These are phyloP conservation scores for Zophobas atratus DNA, from an alignment of 1,140 invertebrate genomes.

Conservation along the genomic window DNA sequence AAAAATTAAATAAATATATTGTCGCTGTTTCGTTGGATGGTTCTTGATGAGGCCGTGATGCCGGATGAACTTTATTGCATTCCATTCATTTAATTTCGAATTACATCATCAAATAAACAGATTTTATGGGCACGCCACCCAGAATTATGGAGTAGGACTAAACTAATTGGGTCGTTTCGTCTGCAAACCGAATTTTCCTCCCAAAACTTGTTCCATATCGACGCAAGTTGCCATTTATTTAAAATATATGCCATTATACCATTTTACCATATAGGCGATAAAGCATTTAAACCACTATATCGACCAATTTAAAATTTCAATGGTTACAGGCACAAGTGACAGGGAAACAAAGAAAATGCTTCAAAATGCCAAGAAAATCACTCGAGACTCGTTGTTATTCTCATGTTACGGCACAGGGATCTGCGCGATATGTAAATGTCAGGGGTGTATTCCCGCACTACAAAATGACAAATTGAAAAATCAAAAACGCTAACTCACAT, in stretches of 20 bases:
- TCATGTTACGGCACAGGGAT: constrained; percentile 20
- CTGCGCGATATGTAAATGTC: constrained; percentile 43
- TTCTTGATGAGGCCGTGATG: constrained; percentile 37
- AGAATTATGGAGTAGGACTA: constrained; percentile 24
- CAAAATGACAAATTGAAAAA: constrained; percentile 16
- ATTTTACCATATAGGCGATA: neutral
- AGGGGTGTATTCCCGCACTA: neutral
- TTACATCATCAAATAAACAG: constrained; percentile 36
- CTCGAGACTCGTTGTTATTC: constrained; percentile 46
- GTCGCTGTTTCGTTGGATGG: constrained; percentile 30
- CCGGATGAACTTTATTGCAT: constrained; percentile 38
- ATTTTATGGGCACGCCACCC: constrained; percentile 25
- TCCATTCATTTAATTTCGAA: constrained; percentile 41
- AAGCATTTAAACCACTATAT: neutral
- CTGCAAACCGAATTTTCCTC: constrained; percentile 8
- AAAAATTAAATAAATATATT: constrained; percentile 59
- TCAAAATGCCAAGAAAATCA: constrained; percentile 42
- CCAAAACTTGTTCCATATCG: neutral
- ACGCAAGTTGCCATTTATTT: neutral
- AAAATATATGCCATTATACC: neutral
- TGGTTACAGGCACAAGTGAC: constrained; percentile 24
- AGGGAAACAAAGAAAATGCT: constrained; percentile 19
- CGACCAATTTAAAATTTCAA: neutral
- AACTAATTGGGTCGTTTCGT: constrained; percentile 20
- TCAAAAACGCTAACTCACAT: constrained; percentile 8